A percentile compares a stretch with the other conserved stretches of the same genome.
phyloP scores from a whole-genome alignment of 2,113 vertebrate species.

The Alexandromys fortis region DNA sequence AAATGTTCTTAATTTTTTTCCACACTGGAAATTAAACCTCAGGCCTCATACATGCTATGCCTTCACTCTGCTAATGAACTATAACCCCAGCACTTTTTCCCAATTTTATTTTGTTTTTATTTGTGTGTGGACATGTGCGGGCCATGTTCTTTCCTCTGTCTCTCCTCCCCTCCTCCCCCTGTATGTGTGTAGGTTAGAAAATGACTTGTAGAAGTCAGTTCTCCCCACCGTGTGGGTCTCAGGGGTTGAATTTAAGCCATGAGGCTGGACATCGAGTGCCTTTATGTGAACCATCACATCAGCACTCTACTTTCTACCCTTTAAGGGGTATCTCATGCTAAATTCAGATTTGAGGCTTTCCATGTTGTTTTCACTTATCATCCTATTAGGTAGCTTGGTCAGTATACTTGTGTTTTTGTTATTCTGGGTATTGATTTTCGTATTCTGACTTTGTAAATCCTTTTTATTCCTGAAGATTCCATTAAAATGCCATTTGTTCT shows the following conservation, averaged over 20 bases:
- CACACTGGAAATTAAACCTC: background rate
- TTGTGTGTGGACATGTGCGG: background rate
- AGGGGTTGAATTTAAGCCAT: background rate
- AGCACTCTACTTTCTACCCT: background rate
- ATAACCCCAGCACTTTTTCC: background rate
- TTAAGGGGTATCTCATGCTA: background rate
- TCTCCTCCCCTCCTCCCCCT: too few species aligned
- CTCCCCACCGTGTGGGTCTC: background rate
- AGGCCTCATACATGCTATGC: background rate
- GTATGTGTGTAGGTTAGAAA: background rate
- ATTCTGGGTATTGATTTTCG: conserved; percentile 14
- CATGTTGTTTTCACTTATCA: background rate
- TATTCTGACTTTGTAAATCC: background rate
- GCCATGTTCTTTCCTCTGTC: background rate
- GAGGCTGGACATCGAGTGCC: too few species aligned
- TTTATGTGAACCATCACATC: background rate
- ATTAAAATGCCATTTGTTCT: background rate
- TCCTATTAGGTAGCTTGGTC: background rate
- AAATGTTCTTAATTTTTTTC: conserved; percentile 29
- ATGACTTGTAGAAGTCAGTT: background rate
- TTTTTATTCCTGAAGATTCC: conserved; percentile 33
- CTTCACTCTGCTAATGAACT: background rate
- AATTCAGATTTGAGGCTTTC: background rate
- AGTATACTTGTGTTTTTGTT: background rate
- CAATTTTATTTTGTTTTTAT: background rate